A percentile compares a stretch with the other conserved stretches of the same genome.
These are phyloP conservation scores for Ispidina picta DNA, from an alignment of 2,797 vertebrate species.

Conservation along the genomic window DNA sequence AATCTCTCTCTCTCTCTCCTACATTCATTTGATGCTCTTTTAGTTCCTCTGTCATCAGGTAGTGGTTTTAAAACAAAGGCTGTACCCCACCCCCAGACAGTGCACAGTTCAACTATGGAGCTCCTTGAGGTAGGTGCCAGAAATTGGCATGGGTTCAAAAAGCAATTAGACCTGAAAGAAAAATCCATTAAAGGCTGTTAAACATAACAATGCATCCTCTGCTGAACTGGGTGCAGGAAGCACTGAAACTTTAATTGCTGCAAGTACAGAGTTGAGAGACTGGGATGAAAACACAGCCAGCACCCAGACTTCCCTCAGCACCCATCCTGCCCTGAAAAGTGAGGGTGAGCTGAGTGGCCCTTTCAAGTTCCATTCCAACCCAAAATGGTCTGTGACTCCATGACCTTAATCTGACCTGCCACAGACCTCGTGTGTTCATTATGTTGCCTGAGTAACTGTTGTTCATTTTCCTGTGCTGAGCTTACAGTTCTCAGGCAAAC, in stretches of 20 bases:
- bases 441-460: not conserved
- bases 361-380: not conserved
- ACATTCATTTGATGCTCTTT: constrained; percentile 29
- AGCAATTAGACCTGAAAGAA: constrained; percentile 62
- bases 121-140: constrained; percentile 35
- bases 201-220: constrained; percentile 66
- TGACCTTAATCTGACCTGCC: not conserved
- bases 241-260: constrained; percentile 47
- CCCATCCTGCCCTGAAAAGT: not conserved
- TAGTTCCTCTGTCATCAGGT: not conserved
- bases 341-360: not conserved
- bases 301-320: not conserved
- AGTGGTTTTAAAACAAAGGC: constrained; percentile 54
- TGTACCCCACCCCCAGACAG: not conserved
- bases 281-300: not conserved
- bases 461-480: not conserved
- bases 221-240: constrained; percentile 49
- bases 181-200: constrained; percentile 69
- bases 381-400: not conserved
- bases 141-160: constrained; percentile 57
- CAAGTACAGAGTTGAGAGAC: not conserved
- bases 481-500: not conserved
- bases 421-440: not conserved
- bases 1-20: constrained; percentile 6
- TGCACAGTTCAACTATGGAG: not conserved